Evolutionary conservation across 2,888 invertebrate species (phyloP), one percentile per base, ranked within the genome.

Genomic region (Ctenicera cuprea): DNA sequence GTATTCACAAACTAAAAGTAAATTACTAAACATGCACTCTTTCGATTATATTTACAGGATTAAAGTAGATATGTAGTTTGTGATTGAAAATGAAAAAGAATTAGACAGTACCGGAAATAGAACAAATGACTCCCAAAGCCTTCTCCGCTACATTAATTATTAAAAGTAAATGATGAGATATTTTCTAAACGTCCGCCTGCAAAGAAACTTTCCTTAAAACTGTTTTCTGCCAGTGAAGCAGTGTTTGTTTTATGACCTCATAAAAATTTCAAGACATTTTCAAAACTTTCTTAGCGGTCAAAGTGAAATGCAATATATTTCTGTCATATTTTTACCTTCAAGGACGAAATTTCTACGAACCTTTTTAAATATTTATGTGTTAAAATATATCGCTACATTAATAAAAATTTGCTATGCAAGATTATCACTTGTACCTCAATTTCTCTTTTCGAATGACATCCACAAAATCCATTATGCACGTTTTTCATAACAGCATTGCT

Each of bases 381-480:
- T 8, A 9, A 12, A 59, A 59, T 33, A 14, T 37, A 59, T n/a
- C 12, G 57, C 11, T 59, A 16, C 45, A 68, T 59, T 68, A 59
- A 59, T 41, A 22, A 66, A 12, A 67, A 57, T 59, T 69, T 59
- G 18, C 14, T 50, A 62, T 61, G 45, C 61, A 69, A 45, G 5
- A 59, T 63, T 45, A 67, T 45, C 61, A 62, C 50, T 61, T 69
- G 70, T 54, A 54, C 38, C 22, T 14, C 37, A 70, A 45, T 71
- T 71, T 71, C 71, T 71, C 74, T 71, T 54, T 69, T 38, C 62
- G 74, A 70, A 64, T 71, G 65, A 78, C 75, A 76, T 76, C 75
- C 45, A 76, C 71, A 65, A 77, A 78, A 77, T 62, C 78, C 77
- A 77, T 78, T 78, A 78, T 65, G 67, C 78, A 78, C 78, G 78